Conservation (phyloP, 2,113 vertebrate species). For the Tupaia tana region DNA sequence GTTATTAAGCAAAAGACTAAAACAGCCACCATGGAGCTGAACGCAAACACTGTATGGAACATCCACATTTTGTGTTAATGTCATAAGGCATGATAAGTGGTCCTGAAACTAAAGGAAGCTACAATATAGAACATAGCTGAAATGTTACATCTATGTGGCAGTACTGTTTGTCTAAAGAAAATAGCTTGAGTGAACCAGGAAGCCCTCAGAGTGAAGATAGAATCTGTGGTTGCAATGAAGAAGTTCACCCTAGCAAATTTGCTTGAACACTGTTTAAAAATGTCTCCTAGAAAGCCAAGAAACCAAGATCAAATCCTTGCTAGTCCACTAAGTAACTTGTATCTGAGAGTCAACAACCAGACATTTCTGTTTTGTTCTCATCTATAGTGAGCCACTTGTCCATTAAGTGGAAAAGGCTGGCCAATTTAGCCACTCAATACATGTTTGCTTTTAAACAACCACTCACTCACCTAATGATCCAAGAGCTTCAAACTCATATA, state of each 20-base stretch:
- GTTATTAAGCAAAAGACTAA: too few relatives aligned
- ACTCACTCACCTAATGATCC: neutral
- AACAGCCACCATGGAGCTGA: neutral
- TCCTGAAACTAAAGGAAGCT: neutral
- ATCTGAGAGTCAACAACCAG: neutral
- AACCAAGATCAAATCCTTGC: neutral
- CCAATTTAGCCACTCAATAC: neutral
- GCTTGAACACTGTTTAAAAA: conserved; percentile 16
- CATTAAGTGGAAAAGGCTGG: neutral
- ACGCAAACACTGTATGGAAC: neutral
- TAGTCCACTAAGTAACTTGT: neutral
- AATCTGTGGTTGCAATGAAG: neutral
- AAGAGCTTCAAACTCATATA: neutral
- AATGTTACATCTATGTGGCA: neutral
- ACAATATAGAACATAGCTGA: neutral
- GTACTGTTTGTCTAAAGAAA: neutral
- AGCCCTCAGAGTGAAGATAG: neutral
- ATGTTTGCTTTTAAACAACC: neutral
- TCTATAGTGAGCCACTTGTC: conserved; percentile 20
- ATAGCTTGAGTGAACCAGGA: neutral
- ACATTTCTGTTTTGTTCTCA: neutral
- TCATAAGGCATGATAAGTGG: neutral
- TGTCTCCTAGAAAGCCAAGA: conserved; percentile 15
- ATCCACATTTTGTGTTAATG: neutral
- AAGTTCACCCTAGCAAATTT: neutral